Conservation (phyloP, 1,140 invertebrate genomes). For the Anoplolepis gracilipes region DNA sequence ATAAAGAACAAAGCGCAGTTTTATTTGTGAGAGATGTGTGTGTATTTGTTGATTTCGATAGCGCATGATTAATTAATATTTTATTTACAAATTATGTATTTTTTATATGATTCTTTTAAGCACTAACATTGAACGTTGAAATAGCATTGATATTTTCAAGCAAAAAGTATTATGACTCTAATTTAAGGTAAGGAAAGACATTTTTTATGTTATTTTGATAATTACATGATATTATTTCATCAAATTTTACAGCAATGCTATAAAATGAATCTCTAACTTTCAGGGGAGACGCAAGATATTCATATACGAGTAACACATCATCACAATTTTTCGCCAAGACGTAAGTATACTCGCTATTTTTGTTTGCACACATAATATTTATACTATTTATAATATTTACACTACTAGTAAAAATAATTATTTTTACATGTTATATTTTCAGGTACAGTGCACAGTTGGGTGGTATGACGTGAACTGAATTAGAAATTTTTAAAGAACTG, state of each 20-base stretch:
- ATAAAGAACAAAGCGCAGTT: constrained; percentile 23
- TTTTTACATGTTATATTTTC: constrained; percentile 68
- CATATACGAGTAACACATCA: constrained; percentile 86
- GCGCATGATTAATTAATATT: constrained; percentile 32
- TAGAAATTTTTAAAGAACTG: constrained; percentile 70
- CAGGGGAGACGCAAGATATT: constrained; percentile 85
- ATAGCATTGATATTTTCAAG: not conserved
- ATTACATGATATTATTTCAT: not conserved
- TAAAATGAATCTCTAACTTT: constrained; percentile 29
- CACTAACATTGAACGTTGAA: constrained; percentile 16
- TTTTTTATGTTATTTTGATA: constrained; percentile 8
- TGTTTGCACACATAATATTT: not conserved
- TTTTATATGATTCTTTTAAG: not conserved
- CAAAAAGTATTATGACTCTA: not conserved
- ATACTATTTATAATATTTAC: not conserved
- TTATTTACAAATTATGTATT: not conserved
- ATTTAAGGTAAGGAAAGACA: constrained; percentile 33
- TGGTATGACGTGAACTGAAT: constrained; percentile 80
- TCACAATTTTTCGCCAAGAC: constrained; percentile 84
- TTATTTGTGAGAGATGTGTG: not conserved
- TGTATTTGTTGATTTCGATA: constrained; percentile 9
- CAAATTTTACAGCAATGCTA: not conserved
- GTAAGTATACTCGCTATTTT: constrained; percentile 80
- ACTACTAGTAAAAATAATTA: constrained; percentile 16
- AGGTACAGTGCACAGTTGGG: constrained; percentile 85